A percentile compares a stretch with the other conserved stretches of the same genome.
Conservation (phyloP, 2,113 vertebrate species). For the Microcebus lehilahytsara region DNA sequence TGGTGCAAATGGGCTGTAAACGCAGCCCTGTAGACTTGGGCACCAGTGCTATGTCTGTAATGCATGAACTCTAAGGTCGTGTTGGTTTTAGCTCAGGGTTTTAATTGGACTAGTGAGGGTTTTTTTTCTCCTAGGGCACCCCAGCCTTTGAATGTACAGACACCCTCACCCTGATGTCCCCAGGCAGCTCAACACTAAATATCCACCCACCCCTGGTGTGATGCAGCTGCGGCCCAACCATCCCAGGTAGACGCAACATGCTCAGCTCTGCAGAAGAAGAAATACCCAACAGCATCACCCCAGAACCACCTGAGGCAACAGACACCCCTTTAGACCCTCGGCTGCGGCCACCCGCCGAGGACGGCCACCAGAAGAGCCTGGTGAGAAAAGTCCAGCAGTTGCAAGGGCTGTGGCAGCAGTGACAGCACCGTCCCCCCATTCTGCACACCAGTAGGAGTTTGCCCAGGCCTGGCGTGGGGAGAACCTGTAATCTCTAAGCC, state of each 20-base stretch:
- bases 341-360: background rate
- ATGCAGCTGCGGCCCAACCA: too few species aligned
- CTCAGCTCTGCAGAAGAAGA: background rate
- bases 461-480: rapidly evolving
- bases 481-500: background rate
- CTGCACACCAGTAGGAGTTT: background rate
- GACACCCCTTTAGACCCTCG: rapidly evolving
- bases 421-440: background rate
- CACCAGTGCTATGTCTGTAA: rapidly evolving
- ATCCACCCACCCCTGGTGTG: too few species aligned
- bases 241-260: background rate
- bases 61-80: too few species aligned
- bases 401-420: background rate
- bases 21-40: background rate
- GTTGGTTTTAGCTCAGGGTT: background rate
- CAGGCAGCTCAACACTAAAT: background rate
- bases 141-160: background rate
- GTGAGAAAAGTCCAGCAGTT: background rate
- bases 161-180: background rate
- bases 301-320: rapidly evolving
- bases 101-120: background rate
- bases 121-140: background rate
- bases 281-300: rapidly evolving
- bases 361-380: background rate
- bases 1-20: too few species aligned